Evolutionary conservation across 2,797 vertebrate genomes (phyloP).

Genomic region (Anguilla anguilla): DNA sequence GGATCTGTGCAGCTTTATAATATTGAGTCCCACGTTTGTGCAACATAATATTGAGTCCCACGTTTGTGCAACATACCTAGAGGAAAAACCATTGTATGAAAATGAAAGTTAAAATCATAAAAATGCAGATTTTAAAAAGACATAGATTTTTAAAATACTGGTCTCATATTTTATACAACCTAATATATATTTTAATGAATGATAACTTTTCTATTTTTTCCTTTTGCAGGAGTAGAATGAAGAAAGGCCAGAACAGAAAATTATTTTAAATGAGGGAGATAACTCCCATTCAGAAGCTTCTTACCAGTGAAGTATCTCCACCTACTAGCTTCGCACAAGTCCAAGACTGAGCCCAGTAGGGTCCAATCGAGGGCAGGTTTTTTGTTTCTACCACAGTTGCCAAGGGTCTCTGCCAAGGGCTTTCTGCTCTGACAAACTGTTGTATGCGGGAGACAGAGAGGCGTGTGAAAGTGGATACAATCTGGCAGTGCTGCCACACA

Average conservation of each 20-base stretch:
- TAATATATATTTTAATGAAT: no score
- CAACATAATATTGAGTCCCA: background rate
- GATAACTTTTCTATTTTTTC: background rate
- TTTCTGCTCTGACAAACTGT: constrained; percentile 15
- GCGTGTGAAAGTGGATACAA: background rate
- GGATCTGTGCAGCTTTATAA: background rate
- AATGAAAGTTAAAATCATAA: background rate
- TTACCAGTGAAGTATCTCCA: background rate
- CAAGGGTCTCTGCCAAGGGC: constrained; percentile 17
- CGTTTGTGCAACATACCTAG: background rate
- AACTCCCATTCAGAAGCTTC: background rate
- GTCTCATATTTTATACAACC: no score
- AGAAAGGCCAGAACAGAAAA: background rate
- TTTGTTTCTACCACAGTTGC: constrained; percentile 2
- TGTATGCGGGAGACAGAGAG: background rate
- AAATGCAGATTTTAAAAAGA: background rate
- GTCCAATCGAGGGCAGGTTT: background rate
- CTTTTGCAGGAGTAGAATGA: constrained; percentile 25
- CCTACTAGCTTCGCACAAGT: background rate
- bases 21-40: no score
- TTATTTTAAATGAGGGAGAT: background rate
- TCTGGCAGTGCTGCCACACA: constrained; percentile 15
- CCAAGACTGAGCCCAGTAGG: background rate
- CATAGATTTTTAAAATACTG: no score
- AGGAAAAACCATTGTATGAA: no score